These are phyloP conservation scores for Cacatua alba DNA, from an alignment of 2,113 vertebrate genomes.

Conservation along the genomic window DNA sequence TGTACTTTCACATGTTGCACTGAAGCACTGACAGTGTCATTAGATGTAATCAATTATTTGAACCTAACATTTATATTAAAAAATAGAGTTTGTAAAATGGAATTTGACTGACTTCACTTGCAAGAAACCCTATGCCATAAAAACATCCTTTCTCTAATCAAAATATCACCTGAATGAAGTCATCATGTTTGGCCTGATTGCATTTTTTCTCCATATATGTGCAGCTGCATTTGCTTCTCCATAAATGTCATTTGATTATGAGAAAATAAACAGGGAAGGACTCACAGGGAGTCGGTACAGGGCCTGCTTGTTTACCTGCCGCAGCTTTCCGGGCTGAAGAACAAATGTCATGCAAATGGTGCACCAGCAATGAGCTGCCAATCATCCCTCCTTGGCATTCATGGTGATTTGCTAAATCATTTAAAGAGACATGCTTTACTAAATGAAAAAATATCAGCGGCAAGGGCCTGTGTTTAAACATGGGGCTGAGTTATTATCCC, in stretches of 20 bases:
- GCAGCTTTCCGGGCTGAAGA: conserved; percentile 91
- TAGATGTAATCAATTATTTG: conserved; percentile 43
- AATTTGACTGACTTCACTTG: conserved; percentile 72
- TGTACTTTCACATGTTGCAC: background rate
- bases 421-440: conserved; percentile 98
- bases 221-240: conserved; percentile 85
- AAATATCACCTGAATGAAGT: conserved; percentile 87
- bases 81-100: conserved; percentile 66
- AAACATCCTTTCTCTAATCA: conserved; percentile 82
- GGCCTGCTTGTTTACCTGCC: conserved; percentile 96
- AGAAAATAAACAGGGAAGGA: conserved; percentile 91
- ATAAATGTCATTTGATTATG: conserved; percentile 99
- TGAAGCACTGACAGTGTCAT: conserved; percentile 20
- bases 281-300: conserved; percentile 85
- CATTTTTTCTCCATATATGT: conserved; percentile 85
- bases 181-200: conserved; percentile 86
- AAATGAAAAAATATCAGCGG: conserved; percentile 98
- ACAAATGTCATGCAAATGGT: conserved; percentile 99
- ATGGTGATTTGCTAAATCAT: conserved; percentile 93
- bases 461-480: conserved; percentile 94
- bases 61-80: conserved; percentile 62
- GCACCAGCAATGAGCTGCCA: conserved; percentile 93
- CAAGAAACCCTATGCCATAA: conserved; percentile 74
- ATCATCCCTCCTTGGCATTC: conserved; percentile 94
- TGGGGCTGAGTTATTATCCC: conserved; percentile 86